A percentile compares a stretch with the other conserved stretches of the same genome.
phyloP scores from a whole-genome alignment of 2,888 invertebrate species.

The Nasonia oneida region DNA sequence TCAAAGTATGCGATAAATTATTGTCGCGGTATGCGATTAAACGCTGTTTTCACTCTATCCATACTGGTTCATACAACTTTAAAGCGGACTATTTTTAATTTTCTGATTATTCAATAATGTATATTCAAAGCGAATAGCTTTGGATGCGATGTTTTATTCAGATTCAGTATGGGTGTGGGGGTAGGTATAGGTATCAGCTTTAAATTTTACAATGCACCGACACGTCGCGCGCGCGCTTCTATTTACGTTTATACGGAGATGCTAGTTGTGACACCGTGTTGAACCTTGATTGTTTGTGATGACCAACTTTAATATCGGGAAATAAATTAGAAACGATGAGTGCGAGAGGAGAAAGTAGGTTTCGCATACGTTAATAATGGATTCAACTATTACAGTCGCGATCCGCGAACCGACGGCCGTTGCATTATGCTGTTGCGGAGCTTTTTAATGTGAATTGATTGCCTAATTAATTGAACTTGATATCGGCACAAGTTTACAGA shows the following conservation, averaged over 20 bases:
- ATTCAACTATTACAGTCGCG: too few relatives aligned
- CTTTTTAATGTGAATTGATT: not conserved
- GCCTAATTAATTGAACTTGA: not conserved
- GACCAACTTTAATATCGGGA: too few relatives aligned
- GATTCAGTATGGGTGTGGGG: not conserved
- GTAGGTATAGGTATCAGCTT: not conserved
- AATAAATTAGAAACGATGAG: not conserved
- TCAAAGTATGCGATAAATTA: too few relatives aligned
- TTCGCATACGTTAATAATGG: too few relatives aligned
- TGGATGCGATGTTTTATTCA: not conserved
- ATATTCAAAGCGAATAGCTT: not conserved
- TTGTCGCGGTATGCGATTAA: too few relatives aligned
- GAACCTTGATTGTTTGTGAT: too few relatives aligned
- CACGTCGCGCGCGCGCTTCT: too few relatives aligned
- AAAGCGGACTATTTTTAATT: constrained; percentile 1
- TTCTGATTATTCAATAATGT: constrained; percentile 2
- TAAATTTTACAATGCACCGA: not conserved
- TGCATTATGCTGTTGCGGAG: not conserved
- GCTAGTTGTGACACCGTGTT: too few relatives aligned
- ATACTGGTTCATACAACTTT: not conserved
- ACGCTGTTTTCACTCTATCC: too few relatives aligned
- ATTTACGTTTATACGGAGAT: too few relatives aligned
- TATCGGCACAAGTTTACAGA: not conserved
- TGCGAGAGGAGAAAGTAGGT: not conserved
- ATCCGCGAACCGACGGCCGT: not conserved